phyloP scores from a whole-genome alignment of 2,888 invertebrate genomes.

The Andrena marginata region DNA sequence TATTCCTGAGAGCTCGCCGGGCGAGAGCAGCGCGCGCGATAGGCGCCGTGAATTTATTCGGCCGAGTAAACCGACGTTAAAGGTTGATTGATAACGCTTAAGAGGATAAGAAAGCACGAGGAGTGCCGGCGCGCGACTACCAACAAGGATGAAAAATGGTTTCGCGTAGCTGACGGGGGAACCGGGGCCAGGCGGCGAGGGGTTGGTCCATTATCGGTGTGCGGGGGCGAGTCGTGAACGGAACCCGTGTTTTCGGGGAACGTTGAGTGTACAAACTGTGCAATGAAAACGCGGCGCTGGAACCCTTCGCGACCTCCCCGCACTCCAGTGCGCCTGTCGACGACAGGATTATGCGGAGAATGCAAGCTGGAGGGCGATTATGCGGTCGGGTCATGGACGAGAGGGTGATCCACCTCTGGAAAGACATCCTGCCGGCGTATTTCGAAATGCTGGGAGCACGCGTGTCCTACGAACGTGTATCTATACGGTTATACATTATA shows the following conservation, averaged over 20 bases:
- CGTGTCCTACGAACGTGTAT: not conserved
- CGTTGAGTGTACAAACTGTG: constrained; percentile 39
- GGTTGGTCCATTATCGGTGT: constrained; percentile 58
- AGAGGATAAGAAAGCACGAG: constrained; percentile 53
- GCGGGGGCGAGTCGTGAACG: constrained; percentile 43
- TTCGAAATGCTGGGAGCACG: constrained; percentile 24
- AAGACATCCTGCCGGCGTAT: constrained; percentile 40
- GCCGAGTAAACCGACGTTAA: constrained; percentile 56
- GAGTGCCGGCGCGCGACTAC: constrained; percentile 9
- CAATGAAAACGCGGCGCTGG: constrained; percentile 26
- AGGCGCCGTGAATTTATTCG: constrained; percentile 44
- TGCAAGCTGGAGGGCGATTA: constrained; percentile 71
- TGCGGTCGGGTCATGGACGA: constrained; percentile 59
- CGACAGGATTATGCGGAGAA: constrained; percentile 71
- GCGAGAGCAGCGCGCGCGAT: constrained; percentile 22
- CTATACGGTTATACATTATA: not conserved
- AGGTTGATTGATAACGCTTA: constrained; percentile 52
- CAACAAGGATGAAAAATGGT: constrained; percentile 49
- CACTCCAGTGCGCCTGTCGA: constrained; percentile 45
- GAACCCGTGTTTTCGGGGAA: constrained; percentile 52
- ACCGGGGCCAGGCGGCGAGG: not conserved
- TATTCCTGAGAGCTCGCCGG: constrained; percentile 34
- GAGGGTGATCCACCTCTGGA: constrained; percentile 44
- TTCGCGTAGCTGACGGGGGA: not conserved
- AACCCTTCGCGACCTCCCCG: constrained; percentile 29